Evolutionary conservation across 1,140 invertebrate species (phyloP).

Genomic region (Anastrepha ludens): DNA sequence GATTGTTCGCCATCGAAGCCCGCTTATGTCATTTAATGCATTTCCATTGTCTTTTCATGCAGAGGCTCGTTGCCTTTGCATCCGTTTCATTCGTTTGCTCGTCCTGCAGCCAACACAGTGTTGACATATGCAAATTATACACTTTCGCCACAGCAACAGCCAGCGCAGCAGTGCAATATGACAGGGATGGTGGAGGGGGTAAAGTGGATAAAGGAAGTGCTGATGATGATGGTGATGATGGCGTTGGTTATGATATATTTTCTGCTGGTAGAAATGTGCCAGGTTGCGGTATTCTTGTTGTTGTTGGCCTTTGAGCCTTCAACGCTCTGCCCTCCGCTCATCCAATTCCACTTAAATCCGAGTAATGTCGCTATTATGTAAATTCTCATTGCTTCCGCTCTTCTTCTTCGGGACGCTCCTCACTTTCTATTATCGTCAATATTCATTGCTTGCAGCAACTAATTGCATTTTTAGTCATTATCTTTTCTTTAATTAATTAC

Average conservation of each 20-base stretch:
- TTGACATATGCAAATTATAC: conserved; percentile 53
- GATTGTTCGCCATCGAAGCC: conserved; percentile 34
- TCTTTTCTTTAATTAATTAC: conserved; percentile 41
- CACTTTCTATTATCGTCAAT: background rate
- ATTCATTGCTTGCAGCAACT: background rate
- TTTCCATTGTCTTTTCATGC: conserved; percentile 48
- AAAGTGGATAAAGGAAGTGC: background rate
- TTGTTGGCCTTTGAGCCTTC: background rate
- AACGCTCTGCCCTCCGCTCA: background rate
- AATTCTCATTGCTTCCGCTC: no score
- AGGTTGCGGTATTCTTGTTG: background rate
- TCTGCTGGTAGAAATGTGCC: background rate
- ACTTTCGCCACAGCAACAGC: background rate
- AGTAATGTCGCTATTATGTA: no score
- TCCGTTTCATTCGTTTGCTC: background rate
- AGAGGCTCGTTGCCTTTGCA: background rate
- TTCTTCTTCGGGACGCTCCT: background rate
- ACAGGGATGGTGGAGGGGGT: background rate
- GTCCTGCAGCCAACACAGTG: background rate
- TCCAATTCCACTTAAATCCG: no score
- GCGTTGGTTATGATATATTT: background rate
- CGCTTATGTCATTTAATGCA: conserved; percentile 51
- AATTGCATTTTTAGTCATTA: conserved; percentile 50
- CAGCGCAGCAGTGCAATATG: background rate
- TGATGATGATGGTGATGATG: background rate